Evolutionary conservation across 2,797 vertebrate genomes (phyloP).

Genomic region (Propithecus deckenii): DNA sequence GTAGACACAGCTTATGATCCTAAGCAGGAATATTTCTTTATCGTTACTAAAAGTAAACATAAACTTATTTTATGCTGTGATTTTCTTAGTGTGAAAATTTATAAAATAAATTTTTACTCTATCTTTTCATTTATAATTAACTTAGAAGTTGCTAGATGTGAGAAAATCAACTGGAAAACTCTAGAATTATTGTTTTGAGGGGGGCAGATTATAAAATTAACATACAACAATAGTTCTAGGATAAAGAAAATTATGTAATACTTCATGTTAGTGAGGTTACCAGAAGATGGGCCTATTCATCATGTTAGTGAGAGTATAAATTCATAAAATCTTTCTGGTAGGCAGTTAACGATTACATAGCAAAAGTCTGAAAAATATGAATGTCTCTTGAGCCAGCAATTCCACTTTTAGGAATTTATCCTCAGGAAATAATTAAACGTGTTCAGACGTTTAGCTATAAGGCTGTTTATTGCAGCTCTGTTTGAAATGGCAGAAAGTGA

Average conservation of each 20-base stretch:
- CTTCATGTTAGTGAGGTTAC: not conserved
- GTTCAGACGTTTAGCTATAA: constrained; percentile 17
- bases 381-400: not conserved
- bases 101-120: constrained; percentile 13
- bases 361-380: constrained; percentile 18
- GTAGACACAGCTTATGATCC: not conserved
- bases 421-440: constrained; percentile 25
- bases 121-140: constrained; percentile 34
- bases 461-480: not conserved
- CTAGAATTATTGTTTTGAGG: constrained; percentile 35
- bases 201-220: not conserved
- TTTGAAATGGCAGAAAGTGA: constrained; percentile 40
- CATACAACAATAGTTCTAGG: not conserved
- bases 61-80: not conserved
- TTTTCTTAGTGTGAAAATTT: not conserved
- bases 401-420: constrained; percentile 34
- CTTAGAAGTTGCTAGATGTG: constrained; percentile 3
- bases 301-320: not conserved
- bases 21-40: not conserved
- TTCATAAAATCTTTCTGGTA: constrained; percentile 35
- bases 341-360: not conserved
- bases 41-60: not conserved
- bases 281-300: not conserved
- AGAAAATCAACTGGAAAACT: constrained; percentile 35
- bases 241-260: not conserved